These are phyloP conservation scores for Gymnosoma rotundatum DNA, from an alignment of 2,888 invertebrate species.

Conservation along the genomic window DNA sequence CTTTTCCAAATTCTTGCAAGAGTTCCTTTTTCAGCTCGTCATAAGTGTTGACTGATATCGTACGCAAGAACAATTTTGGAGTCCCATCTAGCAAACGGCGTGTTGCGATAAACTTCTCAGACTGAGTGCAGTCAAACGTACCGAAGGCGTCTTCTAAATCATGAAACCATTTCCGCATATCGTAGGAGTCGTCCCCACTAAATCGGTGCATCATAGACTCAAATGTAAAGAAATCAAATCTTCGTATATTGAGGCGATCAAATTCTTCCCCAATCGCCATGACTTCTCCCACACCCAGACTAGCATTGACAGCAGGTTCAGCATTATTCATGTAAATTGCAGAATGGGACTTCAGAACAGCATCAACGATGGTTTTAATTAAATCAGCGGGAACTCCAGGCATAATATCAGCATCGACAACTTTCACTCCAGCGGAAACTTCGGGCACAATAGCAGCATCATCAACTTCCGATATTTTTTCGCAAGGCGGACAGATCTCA, in stretches of 20 bases:
- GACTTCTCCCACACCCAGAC: too few species aligned
- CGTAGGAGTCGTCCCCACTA: slow-evolving; percentile 27
- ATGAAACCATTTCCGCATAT: slow-evolving; percentile 31
- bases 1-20: slow-evolving; percentile 36
- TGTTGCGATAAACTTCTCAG: not conserved
- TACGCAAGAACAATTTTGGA: slow-evolving; percentile 13
- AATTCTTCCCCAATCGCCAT: not conserved
- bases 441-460: not conserved
- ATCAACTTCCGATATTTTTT: not conserved
- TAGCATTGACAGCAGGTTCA: too few species aligned
- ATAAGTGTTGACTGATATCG: slow-evolving; percentile 29
- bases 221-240: slow-evolving; percentile 2
- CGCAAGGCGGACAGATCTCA: not conserved
- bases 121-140: not conserved
- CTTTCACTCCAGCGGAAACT: not conserved
- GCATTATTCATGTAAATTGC: not conserved
- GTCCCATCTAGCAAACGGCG: not conserved
- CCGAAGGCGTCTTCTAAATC: slow-evolving; percentile 26
- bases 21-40: slow-evolving; percentile 21
- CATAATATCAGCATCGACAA: not conserved
- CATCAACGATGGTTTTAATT: slow-evolving; percentile 12
- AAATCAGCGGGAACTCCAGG: not conserved
- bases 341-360: slow-evolving; percentile 4
- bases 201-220: slow-evolving; percentile 12
- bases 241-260: not conserved